Percentiles rank a stretch among this genome's conserved stretches.
phyloP scores from a whole-genome alignment of 2,888 invertebrate species.

The Capitulum mitella region DNA sequence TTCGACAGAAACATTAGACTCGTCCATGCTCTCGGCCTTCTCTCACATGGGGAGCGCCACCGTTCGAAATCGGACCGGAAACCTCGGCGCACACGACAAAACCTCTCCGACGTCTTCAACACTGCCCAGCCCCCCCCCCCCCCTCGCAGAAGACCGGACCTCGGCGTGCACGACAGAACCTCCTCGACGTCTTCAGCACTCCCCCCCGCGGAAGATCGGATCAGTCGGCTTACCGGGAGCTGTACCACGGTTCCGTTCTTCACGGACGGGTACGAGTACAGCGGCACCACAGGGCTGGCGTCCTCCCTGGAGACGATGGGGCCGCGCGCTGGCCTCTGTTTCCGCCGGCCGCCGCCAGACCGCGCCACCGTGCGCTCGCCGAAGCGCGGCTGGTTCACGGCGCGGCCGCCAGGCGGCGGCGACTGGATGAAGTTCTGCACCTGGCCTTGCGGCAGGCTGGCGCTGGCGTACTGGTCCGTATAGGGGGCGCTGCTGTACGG shows the following conservation, averaged over 20 bases:
- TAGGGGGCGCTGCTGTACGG: slow-evolving; percentile 63
- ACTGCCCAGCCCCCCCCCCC: no score
- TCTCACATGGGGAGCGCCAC: no score
- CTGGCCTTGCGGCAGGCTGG: slow-evolving; percentile 68
- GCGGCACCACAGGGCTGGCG: neutral
- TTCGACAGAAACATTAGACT: no score
- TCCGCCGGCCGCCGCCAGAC: neutral
- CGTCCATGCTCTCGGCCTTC: no score
- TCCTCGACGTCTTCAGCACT: no score
- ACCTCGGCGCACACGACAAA: no score
- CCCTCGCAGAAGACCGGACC: no score
- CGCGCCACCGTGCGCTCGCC: neutral
- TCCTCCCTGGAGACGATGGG: neutral
- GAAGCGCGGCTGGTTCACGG: neutral
- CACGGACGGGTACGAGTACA: neutral
- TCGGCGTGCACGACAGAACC: no score
- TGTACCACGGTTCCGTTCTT: neutral
- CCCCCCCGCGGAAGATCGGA: no score
- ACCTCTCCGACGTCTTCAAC: no score
- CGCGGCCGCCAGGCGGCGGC: slow-evolving; percentile 50
- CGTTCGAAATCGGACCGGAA: no score
- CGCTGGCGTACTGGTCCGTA: slow-evolving; percentile 70
- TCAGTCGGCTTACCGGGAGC: slow-evolving; percentile 6
- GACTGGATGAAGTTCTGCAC: slow-evolving; percentile 70
- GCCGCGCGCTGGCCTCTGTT: neutral